phyloP scores from a whole-genome alignment of 2,888 invertebrate species.

The Horisme vitalbata region DNA sequence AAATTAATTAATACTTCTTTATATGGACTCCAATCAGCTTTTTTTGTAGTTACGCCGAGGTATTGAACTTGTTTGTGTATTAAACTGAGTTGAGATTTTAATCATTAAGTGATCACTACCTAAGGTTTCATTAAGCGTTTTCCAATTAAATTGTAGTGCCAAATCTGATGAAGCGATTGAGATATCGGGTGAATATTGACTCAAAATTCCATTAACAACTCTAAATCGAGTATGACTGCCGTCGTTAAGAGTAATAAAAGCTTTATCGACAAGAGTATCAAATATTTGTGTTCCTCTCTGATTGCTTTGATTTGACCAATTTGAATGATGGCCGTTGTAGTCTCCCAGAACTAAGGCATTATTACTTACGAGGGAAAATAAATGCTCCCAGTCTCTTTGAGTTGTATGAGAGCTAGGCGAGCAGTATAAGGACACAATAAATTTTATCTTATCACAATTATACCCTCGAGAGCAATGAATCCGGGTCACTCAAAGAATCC shows the following conservation, averaged over 20 bases:
- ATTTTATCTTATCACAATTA: background rate
- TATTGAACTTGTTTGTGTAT: too few species aligned
- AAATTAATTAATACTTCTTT: too few species aligned
- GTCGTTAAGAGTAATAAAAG: background rate
- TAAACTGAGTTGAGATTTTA: background rate
- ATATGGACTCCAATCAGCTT: too few species aligned
- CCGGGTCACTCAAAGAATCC: too few species aligned
- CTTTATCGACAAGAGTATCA: background rate
- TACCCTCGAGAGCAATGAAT: too few species aligned
- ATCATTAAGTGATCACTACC: conserved; percentile 21
- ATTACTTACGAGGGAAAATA: too few species aligned
- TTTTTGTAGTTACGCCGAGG: too few species aligned
- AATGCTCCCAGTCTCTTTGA: too few species aligned
- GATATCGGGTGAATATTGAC: conserved; percentile 19
- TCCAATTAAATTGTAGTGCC: conserved; percentile 16
- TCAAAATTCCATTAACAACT: conserved; percentile 10
- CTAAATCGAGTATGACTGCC: conserved; percentile 13
- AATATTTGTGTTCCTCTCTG: background rate
- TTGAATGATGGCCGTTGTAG: background rate
- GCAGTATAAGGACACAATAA: too few species aligned
- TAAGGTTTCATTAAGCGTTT: conserved; percentile 17
- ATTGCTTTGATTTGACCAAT: background rate
- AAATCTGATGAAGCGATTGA: conserved; percentile 16
- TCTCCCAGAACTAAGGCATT: background rate
- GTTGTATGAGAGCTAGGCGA: too few species aligned